These are phyloP conservation scores for Rhadinocentrus ornatus DNA, from an alignment of 2,797 vertebrate genomes.

Conservation along the genomic window DNA sequence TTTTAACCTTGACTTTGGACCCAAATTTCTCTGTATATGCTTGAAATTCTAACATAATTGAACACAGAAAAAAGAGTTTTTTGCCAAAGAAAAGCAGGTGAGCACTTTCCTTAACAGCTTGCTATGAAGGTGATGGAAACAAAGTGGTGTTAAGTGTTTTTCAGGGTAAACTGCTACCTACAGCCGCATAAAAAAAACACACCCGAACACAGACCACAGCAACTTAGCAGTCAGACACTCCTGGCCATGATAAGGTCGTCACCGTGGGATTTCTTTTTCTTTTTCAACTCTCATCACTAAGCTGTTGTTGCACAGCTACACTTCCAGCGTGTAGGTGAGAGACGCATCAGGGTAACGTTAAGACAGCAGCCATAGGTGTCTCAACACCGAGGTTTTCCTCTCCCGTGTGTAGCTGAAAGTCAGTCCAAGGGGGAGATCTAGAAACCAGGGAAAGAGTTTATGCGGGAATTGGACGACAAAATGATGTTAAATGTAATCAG, in stretches of 20 bases:
- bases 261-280: constrained; percentile 29
- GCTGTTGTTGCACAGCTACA: constrained; percentile 39
- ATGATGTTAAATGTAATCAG: not conserved
- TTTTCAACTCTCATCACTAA: constrained; percentile 54
- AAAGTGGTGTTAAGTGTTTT: constrained; percentile 38
- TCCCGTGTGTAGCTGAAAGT: not conserved
- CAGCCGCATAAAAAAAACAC: constrained; percentile 31
- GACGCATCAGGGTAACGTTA: constrained; percentile 58
- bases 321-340: constrained; percentile 33
- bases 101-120: constrained; percentile 20
- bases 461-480: not conserved
- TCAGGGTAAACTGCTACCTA: constrained; percentile 18
- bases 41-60: not conserved
- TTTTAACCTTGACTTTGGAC: constrained; percentile 47
- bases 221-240: constrained; percentile 35
- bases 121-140: constrained; percentile 15
- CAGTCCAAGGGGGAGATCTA: not conserved
- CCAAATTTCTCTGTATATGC: constrained; percentile 30
- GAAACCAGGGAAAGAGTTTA: not conserved
- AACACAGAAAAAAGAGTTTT: constrained; percentile 23
- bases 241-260: constrained; percentile 35
- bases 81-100: constrained; percentile 6
- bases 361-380: constrained; percentile 40
- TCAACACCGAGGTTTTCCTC: constrained; percentile 31
- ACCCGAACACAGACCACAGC: constrained; percentile 43